These are phyloP conservation scores for Anas platyrhynchos DNA, from an alignment of 2,113 vertebrate genomes.

Conservation along the genomic window DNA sequence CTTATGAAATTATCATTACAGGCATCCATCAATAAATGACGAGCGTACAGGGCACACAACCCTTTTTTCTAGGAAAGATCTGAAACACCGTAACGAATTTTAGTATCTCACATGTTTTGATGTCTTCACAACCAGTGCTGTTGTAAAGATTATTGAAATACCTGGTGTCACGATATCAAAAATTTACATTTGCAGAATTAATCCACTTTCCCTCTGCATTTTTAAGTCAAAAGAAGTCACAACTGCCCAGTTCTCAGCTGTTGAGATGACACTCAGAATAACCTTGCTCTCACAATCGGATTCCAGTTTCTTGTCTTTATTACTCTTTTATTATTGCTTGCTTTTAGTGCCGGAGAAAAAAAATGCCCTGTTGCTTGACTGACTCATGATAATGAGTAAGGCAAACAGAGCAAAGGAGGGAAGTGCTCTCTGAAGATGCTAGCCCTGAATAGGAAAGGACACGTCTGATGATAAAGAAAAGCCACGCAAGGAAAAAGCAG, in stretches of 20 bases:
- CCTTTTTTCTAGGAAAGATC: neutral
- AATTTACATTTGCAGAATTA: neutral
- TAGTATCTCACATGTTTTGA: neutral
- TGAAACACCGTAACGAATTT: neutral
- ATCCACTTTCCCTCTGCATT: neutral
- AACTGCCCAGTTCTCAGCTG: neutral
- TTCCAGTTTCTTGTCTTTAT: neutral
- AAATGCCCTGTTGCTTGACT: neutral
- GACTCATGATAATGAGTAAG: neutral
- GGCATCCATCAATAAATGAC: neutral
- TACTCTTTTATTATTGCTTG: neutral
- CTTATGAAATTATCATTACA: neutral
- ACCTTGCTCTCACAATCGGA: neutral
- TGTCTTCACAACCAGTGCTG: neutral
- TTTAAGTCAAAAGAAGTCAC: neutral
- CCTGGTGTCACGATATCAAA: neutral
- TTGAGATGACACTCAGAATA: fast-evolving
- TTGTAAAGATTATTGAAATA: neutral
- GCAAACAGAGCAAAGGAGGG: neutral
- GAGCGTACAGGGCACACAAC: fast-evolving
- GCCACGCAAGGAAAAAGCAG: neutral
- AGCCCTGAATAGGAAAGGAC: neutral
- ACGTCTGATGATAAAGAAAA: neutral
- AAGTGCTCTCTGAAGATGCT: neutral
- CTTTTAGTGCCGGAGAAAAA: neutral